Evolutionary conservation across 2,797 vertebrate species (phyloP).

Genomic region (Halcyon badia): DNA sequence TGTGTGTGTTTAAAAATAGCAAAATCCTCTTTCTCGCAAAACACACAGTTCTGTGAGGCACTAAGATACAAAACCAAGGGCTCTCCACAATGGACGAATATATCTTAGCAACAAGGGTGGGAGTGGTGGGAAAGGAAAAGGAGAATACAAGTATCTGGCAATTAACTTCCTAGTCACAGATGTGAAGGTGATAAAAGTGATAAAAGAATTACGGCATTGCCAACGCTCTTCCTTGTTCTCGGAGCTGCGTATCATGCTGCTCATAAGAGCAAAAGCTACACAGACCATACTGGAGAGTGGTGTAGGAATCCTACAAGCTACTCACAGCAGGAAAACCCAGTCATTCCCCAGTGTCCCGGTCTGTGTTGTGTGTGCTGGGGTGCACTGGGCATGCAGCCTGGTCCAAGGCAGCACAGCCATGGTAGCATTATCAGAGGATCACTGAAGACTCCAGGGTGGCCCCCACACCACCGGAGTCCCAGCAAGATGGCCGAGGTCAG

Average conservation of each 20-base stretch:
- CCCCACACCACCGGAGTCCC: neutral
- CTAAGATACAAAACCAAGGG: conserved; percentile 21
- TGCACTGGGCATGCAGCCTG: neutral
- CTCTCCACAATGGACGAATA: conserved; percentile 7
- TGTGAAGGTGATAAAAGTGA: conserved; percentile 75
- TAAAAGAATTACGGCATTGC: conserved; percentile 64
- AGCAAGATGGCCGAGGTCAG: neutral
- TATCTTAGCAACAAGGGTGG: conserved; percentile 74
- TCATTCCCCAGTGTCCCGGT: neutral
- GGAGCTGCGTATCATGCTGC: neutral
- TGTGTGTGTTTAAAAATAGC: neutral
- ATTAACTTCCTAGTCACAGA: conserved; percentile 73
- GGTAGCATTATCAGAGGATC: neutral
- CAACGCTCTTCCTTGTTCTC: conserved; percentile 52
- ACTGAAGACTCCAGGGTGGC: neutral
- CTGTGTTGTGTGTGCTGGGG: neutral
- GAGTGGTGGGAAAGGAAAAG: conserved; percentile 77
- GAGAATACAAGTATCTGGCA: conserved; percentile 70
- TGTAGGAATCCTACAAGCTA: neutral
- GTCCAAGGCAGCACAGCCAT: neutral
- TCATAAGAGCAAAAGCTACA: neutral
- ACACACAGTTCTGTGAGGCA: neutral
- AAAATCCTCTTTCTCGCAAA: neutral
- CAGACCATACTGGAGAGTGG: neutral
- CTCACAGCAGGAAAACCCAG: neutral